These are phyloP conservation scores for Fulmarus glacialis DNA, from an alignment of 2,113 vertebrate genomes.

Conservation along the genomic window DNA sequence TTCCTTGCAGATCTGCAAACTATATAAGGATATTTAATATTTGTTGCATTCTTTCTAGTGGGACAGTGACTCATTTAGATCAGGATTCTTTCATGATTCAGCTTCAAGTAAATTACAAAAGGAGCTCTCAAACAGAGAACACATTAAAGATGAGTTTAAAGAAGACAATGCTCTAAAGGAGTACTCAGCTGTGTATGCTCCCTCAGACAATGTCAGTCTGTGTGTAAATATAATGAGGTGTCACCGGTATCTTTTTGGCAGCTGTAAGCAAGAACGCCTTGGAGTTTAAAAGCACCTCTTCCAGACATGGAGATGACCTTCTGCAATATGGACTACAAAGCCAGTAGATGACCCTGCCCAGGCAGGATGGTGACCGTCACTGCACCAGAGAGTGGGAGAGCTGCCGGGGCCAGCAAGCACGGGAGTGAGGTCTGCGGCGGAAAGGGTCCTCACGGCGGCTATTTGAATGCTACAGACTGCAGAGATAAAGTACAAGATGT, in stretches of 20 bases:
- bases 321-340: not conserved
- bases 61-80: conserved; percentile 50
- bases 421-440: not conserved
- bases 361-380: not conserved
- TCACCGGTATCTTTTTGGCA: not conserved
- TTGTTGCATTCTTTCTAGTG: not conserved
- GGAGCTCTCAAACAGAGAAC: conserved; percentile 1
- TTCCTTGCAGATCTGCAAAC: conserved; percentile 1
- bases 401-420: not conserved
- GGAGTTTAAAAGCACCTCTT: not conserved
- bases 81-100: conserved; percentile 31
- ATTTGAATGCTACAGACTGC: fast-evolving
- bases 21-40: not conserved
- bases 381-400: fast-evolving
- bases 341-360: not conserved
- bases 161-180: not conserved
- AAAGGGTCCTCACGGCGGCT: fast-evolving
- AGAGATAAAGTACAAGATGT: not conserved
- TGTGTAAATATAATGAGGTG: not conserved
- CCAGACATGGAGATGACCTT: fast-evolving
- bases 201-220: not conserved
- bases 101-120: conserved; percentile 7
- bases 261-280: not conserved
- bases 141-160: not conserved
- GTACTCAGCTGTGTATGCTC: not conserved